Evolutionary conservation across 2,113 vertebrate species (phyloP).

Genomic region (Oxyura jamaicensis): DNA sequence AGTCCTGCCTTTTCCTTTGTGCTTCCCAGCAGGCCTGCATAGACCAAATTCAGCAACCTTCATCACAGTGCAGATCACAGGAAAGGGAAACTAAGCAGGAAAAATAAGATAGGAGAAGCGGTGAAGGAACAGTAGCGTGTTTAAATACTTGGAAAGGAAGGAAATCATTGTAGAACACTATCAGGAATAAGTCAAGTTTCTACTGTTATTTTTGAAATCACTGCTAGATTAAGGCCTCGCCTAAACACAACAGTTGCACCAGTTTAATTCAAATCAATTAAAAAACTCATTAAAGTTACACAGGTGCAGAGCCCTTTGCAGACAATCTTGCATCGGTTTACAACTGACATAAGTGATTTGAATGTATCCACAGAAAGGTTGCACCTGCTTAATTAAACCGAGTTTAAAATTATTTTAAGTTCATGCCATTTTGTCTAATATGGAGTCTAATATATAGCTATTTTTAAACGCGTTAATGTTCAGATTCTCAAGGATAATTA

Average conservation of each 20-base stretch:
- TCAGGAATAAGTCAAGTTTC: neutral
- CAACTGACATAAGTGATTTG: neutral
- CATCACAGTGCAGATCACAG: neutral
- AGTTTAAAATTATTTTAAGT: neutral
- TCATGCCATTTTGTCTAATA: neutral
- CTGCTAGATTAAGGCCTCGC: neutral
- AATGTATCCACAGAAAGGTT: neutral
- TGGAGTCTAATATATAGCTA: neutral
- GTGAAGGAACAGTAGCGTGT: neutral
- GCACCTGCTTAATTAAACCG: neutral
- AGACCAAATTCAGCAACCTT: neutral
- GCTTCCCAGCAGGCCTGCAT: neutral
- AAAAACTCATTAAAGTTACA: neutral
- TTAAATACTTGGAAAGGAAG: neutral
- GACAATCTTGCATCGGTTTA: neutral
- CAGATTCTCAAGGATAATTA: neutral
- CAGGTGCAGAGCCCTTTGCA: conserved; percentile 9
- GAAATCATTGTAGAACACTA: neutral
- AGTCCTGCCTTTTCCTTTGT: neutral
- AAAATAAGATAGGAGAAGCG: neutral
- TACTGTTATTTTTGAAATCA: neutral
- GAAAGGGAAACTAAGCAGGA: neutral
- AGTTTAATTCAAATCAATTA: conserved; percentile 20
- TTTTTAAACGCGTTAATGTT: neutral
- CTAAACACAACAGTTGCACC: neutral